Evolutionary conservation across 64 coral and sea anemone species (phyloP), one percentile per base, ranked within the genome.

Genomic region (Montipora foliosa): DNA sequence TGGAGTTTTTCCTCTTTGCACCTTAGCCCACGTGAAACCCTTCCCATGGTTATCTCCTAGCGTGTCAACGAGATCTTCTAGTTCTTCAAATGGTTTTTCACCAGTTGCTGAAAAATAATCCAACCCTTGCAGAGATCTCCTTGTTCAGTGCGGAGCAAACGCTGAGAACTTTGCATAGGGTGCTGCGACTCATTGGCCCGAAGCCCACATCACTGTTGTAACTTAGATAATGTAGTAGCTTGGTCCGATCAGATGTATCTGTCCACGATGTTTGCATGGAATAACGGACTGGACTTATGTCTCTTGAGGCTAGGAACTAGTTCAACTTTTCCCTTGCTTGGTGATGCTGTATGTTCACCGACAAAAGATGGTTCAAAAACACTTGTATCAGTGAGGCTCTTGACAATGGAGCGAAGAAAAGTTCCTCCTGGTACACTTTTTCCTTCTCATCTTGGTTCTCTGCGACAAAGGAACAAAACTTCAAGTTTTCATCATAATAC

Each of bases 31-130:
- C 16, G 51, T 95, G 80, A 85, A 77, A 53, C 88, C 93, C 50
- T 67, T 74, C 44, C 88, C 74, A 74, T 91, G 88, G 37, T 95
- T 80, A 92, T 92, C 75, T 62, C 94, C 82, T 64, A 95, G 81
- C 47, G 87, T 91, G 21, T 95, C 94, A 78, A 95, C 74, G 20
- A 95, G 44, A 10, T 88, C 79, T 87, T 95, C 81, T 59, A 81
- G 44, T 61, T 95, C 89, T 16, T 37, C 29, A 37, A 37, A 37
- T 37, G 29, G 1, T 37, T 37, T 37, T 37, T 37, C 29, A 37
- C 29, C 29, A 37, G 1, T 37, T 37, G 29, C 29, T 37, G 25
- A 25, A 25, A 25, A 25, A 25, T 25, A 25, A 25, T 25, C 25
- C 25, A 90, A 64, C 93, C 83, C 61, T 83, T 25, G 25, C 25